Evolutionary conservation across 2,113 vertebrate species (phyloP).

Genomic region (Pterophyllum scalare): DNA sequence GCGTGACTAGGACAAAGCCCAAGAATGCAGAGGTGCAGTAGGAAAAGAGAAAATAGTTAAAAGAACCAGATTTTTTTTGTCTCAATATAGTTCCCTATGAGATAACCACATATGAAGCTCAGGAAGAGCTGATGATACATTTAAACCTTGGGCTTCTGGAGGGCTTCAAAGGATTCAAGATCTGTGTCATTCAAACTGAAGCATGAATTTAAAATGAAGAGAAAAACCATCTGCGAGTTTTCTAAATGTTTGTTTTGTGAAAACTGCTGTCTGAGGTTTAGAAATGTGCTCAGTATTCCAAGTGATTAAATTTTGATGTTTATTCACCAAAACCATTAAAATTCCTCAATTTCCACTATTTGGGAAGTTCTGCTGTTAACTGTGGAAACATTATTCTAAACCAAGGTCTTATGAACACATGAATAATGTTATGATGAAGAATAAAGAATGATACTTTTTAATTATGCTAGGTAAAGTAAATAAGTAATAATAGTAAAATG

Average conservation of each 20-base stretch:
- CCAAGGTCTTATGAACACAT: not conserved
- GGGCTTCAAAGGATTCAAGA: no score
- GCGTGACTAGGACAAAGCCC: not conserved
- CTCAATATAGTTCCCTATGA: rapidly evolving
- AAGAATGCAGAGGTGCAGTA: not conserved
- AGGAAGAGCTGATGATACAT: no score
- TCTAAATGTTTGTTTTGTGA: not conserved
- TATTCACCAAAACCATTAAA: no score
- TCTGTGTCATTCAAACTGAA: not conserved
- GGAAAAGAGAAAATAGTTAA: not conserved
- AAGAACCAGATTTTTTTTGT: rapidly evolving
- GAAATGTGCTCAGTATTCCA: no score
- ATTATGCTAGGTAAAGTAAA: not conserved
- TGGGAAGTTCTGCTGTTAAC: not conserved
- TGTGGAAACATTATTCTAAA: not conserved
- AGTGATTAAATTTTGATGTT: no score
- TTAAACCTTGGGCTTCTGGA: no score
- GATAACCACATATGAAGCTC: not conserved
- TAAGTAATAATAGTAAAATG: rapidly evolving
- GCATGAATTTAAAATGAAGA: not conserved
- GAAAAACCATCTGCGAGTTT: not conserved
- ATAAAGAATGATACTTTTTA: not conserved
- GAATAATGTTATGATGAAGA: not conserved
- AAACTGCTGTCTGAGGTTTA: no score
- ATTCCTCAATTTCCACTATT: not conserved